These are phyloP conservation scores for Eristalinus aeneus DNA, from an alignment of 2,888 invertebrate genomes.

Conservation along the genomic window DNA sequence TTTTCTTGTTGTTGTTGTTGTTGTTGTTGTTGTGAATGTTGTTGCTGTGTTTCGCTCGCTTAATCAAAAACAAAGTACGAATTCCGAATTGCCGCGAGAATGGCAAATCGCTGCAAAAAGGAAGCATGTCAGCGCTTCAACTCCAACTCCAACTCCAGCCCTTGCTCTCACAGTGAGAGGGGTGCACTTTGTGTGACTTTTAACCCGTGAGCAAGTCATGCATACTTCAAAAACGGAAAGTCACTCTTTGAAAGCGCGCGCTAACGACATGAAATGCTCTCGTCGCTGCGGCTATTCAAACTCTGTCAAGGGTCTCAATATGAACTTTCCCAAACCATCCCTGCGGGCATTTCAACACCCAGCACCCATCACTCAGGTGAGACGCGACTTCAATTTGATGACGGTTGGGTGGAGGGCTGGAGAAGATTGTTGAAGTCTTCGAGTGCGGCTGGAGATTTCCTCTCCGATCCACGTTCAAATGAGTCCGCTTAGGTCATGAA, in stretches of 20 bases:
- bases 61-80: constrained; percentile 63
- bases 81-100: constrained; percentile 35
- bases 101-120: constrained; percentile 42
- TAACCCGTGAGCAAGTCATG: constrained; percentile 49
- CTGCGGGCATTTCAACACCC: not conserved
- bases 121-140: constrained; percentile 20
- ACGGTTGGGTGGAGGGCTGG: not conserved
- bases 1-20: not conserved
- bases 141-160: not conserved
- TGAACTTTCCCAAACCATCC: not conserved
- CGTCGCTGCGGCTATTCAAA: constrained; percentile 13
- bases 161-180: not conserved
- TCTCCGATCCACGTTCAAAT: not conserved
- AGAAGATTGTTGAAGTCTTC: not conserved
- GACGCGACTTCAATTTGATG: not conserved
- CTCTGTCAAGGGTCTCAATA: not conserved
- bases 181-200: constrained; percentile 20
- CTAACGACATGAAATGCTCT: constrained; percentile 29
- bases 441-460: not conserved
- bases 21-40: constrained; percentile 4
- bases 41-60: constrained; percentile 52
- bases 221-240: constrained; percentile 55
- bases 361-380: not conserved
- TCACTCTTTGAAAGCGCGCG: constrained; percentile 28
- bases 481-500: not conserved